phyloP scores from a whole-genome alignment of 2,113 vertebrate species.

The Brachypodius melanocephalos region DNA sequence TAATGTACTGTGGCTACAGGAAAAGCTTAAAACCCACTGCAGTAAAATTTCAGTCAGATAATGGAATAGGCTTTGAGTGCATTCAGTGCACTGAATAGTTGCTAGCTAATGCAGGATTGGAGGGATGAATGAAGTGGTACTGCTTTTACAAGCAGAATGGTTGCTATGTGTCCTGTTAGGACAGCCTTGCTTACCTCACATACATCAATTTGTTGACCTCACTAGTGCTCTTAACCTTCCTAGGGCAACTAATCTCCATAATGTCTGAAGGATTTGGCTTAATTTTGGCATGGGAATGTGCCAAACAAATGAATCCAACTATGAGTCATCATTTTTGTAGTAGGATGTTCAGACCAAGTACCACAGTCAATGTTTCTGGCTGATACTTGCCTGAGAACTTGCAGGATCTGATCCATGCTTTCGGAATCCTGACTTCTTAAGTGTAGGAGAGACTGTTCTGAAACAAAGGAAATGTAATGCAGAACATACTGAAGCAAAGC shows the following conservation, averaged over 20 bases:
- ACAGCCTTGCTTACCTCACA: constrained; percentile 12
- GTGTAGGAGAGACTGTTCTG: background rate
- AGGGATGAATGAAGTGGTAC: background rate
- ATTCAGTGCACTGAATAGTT: background rate
- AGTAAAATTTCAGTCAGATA: background rate
- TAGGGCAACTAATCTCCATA: constrained; percentile 15
- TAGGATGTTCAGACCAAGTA: background rate
- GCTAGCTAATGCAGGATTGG: background rate
- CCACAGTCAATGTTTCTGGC: background rate
- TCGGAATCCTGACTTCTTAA: background rate
- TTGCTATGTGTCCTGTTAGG: background rate
- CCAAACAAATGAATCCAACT: background rate
- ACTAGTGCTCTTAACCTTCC: constrained; percentile 34
- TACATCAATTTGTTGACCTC: constrained; percentile 25
- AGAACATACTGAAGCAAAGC: constrained; percentile 14
- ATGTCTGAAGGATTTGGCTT: background rate
- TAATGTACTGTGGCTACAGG: background rate
- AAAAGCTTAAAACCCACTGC: background rate
- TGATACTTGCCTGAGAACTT: background rate
- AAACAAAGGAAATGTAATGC: background rate
- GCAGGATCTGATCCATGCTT: background rate
- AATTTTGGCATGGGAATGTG: constrained; percentile 21
- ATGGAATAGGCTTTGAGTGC: background rate
- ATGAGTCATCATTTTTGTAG: constrained; percentile 40
- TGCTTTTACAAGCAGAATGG: constrained; percentile 19